These are phyloP conservation scores for Ctenopoma multispine DNA, from an alignment of 2,797 vertebrate species.

Conservation along the genomic window DNA sequence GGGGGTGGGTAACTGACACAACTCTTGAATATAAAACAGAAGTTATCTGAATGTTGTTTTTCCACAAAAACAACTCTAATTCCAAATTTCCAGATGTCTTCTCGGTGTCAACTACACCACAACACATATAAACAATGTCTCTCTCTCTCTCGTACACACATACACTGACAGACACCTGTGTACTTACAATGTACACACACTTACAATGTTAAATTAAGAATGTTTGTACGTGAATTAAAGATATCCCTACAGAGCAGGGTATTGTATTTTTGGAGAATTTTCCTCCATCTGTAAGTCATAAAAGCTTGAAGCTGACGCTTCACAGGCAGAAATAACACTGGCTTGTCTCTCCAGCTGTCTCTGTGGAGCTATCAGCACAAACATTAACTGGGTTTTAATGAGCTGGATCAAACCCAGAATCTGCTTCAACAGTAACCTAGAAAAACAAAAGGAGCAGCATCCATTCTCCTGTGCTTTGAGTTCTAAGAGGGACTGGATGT, in stretches of 20 bases:
- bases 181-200: conserved; percentile 15
- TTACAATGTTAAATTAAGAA: conserved; percentile 49
- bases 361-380: conserved; percentile 73
- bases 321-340: conserved; percentile 66
- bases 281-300: conserved; percentile 61
- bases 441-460: conserved; percentile 43
- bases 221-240: conserved; percentile 57
- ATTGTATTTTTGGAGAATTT: conserved; percentile 49
- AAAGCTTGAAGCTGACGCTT: conserved; percentile 59
- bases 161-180: conserved; percentile 3
- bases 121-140: conserved; percentile 6
- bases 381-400: conserved; percentile 79
- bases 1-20: conserved; percentile 39
- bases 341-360: conserved; percentile 65
- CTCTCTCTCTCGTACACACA: conserved; percentile 1
- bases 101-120: conserved; percentile 44
- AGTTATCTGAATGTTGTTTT: conserved; percentile 48
- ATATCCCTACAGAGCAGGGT: conserved; percentile 42
- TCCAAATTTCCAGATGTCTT: conserved; percentile 55
- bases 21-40: conserved; percentile 65
- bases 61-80: conserved; percentile 54
- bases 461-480: conserved; percentile 21
- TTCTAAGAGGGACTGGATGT: not conserved
- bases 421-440: conserved; percentile 56
- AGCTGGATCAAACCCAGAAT: conserved; percentile 75